Percentiles rank a stretch among this genome's conserved stretches.
Conservation (phyloP, 2,888 invertebrate genomes). For the Mythimna pallens region DNA sequence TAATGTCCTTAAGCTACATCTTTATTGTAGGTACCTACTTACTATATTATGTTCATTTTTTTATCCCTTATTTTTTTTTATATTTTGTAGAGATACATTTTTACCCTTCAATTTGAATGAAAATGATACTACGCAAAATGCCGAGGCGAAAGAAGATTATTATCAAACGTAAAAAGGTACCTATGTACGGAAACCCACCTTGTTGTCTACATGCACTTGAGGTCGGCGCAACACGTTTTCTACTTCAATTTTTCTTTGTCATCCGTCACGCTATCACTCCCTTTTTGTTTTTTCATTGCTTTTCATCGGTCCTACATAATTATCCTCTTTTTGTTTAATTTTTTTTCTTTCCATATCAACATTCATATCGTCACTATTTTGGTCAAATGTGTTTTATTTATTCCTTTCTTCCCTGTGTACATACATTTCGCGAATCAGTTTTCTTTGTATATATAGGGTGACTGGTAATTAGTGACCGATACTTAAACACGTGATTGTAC, state of each 20-base stretch:
- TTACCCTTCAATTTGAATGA: constrained; percentile 43
- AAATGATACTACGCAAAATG: constrained; percentile 69
- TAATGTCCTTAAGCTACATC: not conserved
- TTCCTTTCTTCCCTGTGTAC: not conserved
- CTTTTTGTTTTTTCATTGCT: not conserved
- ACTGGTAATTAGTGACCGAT: no score
- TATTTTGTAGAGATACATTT: constrained; percentile 39
- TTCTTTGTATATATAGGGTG: no score
- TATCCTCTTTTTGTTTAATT: not conserved
- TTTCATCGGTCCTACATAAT: not conserved
- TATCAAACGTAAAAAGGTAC: constrained; percentile 71
- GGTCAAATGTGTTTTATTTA: not conserved
- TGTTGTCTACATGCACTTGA: not conserved
- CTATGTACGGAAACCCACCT: constrained; percentile 3
- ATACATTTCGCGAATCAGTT: no score
- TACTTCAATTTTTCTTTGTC: not conserved
- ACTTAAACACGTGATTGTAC: no score
- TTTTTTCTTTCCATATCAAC: not conserved
- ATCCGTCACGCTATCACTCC: not conserved
- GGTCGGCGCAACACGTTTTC: not conserved
- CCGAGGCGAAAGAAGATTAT: constrained; percentile 69
- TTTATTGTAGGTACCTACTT: not conserved
- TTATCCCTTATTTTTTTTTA: constrained; percentile 22
- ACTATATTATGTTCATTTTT: constrained; percentile 1
- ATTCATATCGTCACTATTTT: not conserved